A percentile compares a stretch with the other conserved stretches of the same genome.
These are phyloP conservation scores for Mesorhabditis belari DNA, from an alignment of 2,888 invertebrate genomes.

Conservation along the genomic window DNA sequence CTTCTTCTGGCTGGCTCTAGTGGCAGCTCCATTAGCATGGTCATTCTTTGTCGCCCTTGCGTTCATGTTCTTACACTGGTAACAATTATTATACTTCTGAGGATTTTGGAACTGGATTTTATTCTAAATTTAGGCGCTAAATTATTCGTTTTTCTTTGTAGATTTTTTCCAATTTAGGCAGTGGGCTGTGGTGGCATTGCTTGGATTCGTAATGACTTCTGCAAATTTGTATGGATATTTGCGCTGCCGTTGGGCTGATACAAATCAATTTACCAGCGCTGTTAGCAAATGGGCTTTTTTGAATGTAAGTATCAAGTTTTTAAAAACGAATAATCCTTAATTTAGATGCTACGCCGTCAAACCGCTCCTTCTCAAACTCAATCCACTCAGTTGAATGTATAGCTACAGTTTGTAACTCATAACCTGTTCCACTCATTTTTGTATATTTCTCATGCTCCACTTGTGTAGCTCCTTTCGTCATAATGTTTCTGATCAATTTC, in stretches of 20 bases:
- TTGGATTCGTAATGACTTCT: conserved; percentile 78
- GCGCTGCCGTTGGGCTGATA: conserved; percentile 58
- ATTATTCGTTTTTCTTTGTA: background rate
- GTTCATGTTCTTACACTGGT: conserved; percentile 78
- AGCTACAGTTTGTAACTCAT: no score
- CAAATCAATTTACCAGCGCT: conserved; percentile 48
- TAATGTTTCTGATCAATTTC: no score
- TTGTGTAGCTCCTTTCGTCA: no score
- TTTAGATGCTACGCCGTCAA: background rate
- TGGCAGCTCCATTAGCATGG: conserved; percentile 81
- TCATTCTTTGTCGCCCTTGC: conserved; percentile 75
- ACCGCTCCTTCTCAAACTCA: background rate
- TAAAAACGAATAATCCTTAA: background rate
- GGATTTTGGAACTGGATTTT: no score
- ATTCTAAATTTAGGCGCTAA: no score
- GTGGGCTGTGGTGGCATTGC: conserved; percentile 68
- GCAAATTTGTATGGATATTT: conserved; percentile 93
- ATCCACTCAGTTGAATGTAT: background rate
- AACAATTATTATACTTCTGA: no score
- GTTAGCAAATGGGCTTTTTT: conserved; percentile 44
- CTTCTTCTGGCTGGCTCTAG: conserved; percentile 86
- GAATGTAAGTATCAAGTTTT: conserved; percentile 11
- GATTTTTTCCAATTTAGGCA: conserved; percentile 7
- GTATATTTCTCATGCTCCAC: no score
- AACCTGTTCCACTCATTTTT: no score